phyloP scores from a whole-genome alignment of 2,888 invertebrate genomes.

The Ennomos quercinarius region DNA sequence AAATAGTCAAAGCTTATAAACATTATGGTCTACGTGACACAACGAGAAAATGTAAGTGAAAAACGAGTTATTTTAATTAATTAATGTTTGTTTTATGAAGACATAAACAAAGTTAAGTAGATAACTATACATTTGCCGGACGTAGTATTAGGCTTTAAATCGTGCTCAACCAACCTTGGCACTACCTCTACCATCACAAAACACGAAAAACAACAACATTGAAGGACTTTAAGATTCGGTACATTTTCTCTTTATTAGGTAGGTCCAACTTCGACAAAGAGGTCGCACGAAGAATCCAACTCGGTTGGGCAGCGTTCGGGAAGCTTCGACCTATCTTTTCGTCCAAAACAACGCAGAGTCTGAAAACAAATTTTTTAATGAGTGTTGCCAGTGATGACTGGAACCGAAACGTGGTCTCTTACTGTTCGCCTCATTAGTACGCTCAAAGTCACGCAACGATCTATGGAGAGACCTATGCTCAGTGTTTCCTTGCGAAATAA shows the following conservation, averaged over 20 bases:
- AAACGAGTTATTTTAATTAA: constrained; percentile 34
- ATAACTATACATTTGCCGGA: constrained; percentile 34
- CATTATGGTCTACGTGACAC: constrained; percentile 36
- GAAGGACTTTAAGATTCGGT: neutral
- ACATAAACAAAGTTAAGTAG: constrained; percentile 3
- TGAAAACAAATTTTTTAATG: too few species aligned
- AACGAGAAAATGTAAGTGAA: constrained; percentile 19
- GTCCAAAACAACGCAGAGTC: too few species aligned
- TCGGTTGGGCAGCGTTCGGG: too few species aligned
- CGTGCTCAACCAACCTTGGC: constrained; percentile 23
- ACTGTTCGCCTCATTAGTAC: too few species aligned
- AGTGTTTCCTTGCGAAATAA: too few species aligned
- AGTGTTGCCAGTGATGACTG: too few species aligned
- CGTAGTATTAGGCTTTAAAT: constrained; percentile 30
- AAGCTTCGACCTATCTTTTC: too few species aligned
- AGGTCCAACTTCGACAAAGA: too few species aligned
- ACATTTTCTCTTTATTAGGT: neutral
- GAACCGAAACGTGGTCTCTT: too few species aligned
- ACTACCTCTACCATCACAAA: constrained; percentile 9
- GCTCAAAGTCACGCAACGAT: too few species aligned
- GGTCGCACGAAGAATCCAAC: too few species aligned
- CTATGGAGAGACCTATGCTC: too few species aligned
- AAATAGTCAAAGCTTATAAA: neutral
- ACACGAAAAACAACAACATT: constrained; percentile 6
- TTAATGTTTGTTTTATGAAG: constrained; percentile 7